A percentile compares a stretch with the other conserved stretches of the same genome.
These are phyloP conservation scores for Motacilla alba DNA, from an alignment of 2,113 vertebrate genomes.

Conservation along the genomic window DNA sequence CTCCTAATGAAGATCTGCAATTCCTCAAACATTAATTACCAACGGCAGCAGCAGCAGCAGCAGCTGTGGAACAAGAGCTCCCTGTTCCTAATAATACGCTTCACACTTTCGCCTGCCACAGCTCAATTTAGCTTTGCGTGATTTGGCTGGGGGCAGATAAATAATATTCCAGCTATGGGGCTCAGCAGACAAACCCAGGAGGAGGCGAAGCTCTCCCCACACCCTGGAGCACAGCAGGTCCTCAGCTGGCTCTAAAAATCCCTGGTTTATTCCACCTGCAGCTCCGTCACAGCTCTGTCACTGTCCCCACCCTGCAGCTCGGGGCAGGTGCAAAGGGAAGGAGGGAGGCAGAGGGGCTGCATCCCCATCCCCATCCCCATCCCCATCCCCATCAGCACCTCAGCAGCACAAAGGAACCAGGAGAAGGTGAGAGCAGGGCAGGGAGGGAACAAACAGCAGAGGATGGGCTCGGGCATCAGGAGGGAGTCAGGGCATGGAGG, in stretches of 20 bases:
- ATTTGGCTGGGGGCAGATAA: constrained; percentile 28
- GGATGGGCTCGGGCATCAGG: fast-evolving
- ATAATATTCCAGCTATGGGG: not conserved
- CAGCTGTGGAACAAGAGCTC: constrained; percentile 58
- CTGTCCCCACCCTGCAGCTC: not conserved
- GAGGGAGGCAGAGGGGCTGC: not conserved
- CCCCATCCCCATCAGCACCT: not conserved
- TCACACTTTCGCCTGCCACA: constrained; percentile 54
- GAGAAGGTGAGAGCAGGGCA: fast-evolving
- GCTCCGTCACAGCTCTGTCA: not conserved
- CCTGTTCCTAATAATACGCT: constrained; percentile 62
- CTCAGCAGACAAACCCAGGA: not conserved
- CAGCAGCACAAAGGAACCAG: fast-evolving
- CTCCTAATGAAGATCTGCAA: constrained; percentile 71
- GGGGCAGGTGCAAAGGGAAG: not conserved
- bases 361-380: too few species aligned
- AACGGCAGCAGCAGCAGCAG: constrained; percentile 47
- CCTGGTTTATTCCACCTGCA: not conserved
- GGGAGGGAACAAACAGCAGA: not conserved
- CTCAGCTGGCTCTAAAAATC: not conserved
- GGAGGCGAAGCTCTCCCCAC: not conserved
- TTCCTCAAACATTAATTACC: constrained; percentile 69
- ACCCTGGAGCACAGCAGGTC: not conserved
- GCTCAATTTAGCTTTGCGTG: constrained; percentile 48
- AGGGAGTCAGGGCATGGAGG: not conserved